Evolutionary conservation across 2,113 vertebrate species (phyloP).

Genomic region (Gopherus flavomarginatus): DNA sequence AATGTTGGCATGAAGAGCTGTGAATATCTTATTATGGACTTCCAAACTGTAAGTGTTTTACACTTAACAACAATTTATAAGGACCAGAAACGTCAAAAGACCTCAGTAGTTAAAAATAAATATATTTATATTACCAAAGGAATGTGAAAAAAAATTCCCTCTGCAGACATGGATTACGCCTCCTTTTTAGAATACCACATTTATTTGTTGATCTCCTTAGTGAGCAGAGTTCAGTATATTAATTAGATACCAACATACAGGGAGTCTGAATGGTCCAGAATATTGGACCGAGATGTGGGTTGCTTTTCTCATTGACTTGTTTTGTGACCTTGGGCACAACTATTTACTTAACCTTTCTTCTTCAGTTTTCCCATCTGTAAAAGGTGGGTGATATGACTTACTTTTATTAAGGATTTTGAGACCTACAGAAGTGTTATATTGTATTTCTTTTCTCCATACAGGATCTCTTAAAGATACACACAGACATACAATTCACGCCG

Average conservation of each 20-base stretch:
- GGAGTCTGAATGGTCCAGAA: background rate
- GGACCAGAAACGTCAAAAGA: background rate
- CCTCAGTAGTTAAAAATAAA: background rate
- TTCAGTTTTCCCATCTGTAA: background rate
- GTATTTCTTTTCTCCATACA: background rate
- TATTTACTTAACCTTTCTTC: background rate
- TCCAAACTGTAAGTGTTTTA: background rate
- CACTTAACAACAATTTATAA: background rate
- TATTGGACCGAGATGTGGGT: background rate
- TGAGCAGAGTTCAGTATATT: background rate
- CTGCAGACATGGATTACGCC: background rate
- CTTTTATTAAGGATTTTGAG: background rate
- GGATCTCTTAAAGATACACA: fast-evolving
- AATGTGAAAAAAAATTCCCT: too few species aligned
- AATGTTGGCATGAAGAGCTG: background rate
- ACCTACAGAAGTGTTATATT: background rate
- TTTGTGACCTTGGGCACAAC: background rate
- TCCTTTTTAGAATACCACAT: too few species aligned
- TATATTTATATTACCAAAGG: background rate
- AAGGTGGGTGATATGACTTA: fast-evolving
- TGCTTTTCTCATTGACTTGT: background rate
- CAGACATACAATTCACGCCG: background rate
- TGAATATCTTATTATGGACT: background rate
- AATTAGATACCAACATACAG: background rate
- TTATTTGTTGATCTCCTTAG: background rate